Evolutionary conservation across 2,888 invertebrate genomes (phyloP), one percentile per base, ranked within the genome.

Genomic region (Dusona sp.): DNA sequence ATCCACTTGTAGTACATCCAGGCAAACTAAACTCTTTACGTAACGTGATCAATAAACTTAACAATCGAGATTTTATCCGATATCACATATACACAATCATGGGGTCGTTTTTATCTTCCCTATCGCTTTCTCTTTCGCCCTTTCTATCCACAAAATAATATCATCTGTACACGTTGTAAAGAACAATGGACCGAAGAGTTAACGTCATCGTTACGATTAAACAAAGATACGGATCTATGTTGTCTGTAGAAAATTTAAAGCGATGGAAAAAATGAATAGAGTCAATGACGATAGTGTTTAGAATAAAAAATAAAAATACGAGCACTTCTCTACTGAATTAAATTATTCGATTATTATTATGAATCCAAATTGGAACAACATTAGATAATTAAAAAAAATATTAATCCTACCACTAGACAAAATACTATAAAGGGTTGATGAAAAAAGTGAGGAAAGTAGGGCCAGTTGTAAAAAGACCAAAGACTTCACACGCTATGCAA

Each of bases 401-500:
- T 54, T 73, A 29, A 54, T 16, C 3, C 22, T 38, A n/a, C 51
- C 1, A 57, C 8, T 68, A 42, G 25, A 57, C 42, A 25, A 13
- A 33, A 77, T n/a, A 77, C 6, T 36, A 65, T 33, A 33, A 77
- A 48, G 8, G 48, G 54, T 54, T 70, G 64, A 54, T 67, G 54
- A n/a, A 25, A 29, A 11, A 54, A 68, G 72, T 22, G 83, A 79
- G 82, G 36, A 79, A 75, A 78, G 67, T 72, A 64, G 13, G 64
- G 51, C 61, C 86, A 78, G 78, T 83, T 84, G 86, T 48, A 80
- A 78, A 80, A 80, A 86, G 73, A 45, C 33, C 36, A 64, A 67
- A 33, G 75, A 78, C 65, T 83, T 83, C 83, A 73, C 83, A 84
- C 83, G 83, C 78, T 68, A 73, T 68, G 75, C 83, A 81, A 83